A percentile compares a stretch with the other conserved stretches of the same genome.
These are phyloP conservation scores for Urosaurus nigricauda DNA, from an alignment of 2,797 vertebrate species.

Conservation along the genomic window DNA sequence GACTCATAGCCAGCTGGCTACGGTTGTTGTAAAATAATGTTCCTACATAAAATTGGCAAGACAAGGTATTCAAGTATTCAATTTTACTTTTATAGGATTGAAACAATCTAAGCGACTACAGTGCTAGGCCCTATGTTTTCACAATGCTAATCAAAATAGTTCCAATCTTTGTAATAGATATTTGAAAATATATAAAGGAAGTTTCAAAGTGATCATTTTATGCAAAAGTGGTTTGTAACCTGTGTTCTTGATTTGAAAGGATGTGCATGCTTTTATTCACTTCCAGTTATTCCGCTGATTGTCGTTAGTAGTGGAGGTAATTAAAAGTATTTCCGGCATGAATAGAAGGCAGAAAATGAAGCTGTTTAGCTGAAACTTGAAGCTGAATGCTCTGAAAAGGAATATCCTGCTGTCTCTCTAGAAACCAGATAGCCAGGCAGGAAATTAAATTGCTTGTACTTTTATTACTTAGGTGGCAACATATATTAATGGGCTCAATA, in stretches of 20 bases:
- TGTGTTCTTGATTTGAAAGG: constrained; percentile 21
- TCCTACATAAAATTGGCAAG: not conserved
- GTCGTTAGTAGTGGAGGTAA: constrained; percentile 19
- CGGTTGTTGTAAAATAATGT: not conserved
- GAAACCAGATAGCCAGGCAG: constrained; percentile 30
- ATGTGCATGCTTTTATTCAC: not conserved
- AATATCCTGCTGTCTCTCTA: not conserved
- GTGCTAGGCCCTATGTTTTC: no score
- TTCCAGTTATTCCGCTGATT: constrained; percentile 17
- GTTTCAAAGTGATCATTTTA: not conserved
- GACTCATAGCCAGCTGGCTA: not conserved
- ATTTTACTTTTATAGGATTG: no score
- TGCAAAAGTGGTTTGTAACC: not conserved
- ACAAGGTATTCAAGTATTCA: not conserved
- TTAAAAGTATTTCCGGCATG: constrained; percentile 44
- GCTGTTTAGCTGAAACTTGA: constrained; percentile 35
- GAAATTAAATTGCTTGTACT: constrained; percentile 49
- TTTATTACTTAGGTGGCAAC: constrained; percentile 22
- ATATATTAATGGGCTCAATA: not conserved
- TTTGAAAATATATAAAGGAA: no score
- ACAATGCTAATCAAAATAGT: no score
- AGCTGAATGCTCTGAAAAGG: constrained; percentile 12
- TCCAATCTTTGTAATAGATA: no score
- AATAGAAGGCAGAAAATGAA: constrained; percentile 12
- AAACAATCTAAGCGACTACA: no score